phyloP scores from a whole-genome alignment of 2,797 vertebrate species.

The Sus cebifrons region DNA sequence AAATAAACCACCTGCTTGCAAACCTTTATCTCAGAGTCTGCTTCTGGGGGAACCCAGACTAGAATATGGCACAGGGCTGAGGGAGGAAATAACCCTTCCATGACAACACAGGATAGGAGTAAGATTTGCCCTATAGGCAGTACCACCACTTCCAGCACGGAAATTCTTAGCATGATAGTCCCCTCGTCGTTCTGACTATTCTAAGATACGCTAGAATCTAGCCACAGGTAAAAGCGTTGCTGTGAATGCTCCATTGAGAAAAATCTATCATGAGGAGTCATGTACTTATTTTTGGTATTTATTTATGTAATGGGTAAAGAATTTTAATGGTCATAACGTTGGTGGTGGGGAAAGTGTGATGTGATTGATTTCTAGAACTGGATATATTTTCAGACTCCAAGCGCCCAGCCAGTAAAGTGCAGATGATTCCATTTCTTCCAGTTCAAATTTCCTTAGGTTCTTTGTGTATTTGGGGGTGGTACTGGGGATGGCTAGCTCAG shows the following conservation, averaged over 20 bases:
- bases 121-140: background rate
- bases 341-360: background rate
- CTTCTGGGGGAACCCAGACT: background rate
- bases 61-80: background rate
- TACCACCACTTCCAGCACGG: background rate
- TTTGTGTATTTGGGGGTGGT: background rate
- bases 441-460: background rate
- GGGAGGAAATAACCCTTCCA: background rate
- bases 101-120: background rate
- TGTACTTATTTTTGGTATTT: background rate
- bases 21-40: background rate
- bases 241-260: background rate
- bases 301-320: too few species aligned
- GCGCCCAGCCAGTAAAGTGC: background rate
- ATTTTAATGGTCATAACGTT: background rate
- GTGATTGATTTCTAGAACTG: background rate
- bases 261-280: background rate
- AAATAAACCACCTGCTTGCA: background rate
- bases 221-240: background rate
- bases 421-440: background rate
- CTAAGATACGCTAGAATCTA: background rate
- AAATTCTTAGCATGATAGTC: background rate
- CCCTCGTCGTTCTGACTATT: background rate
- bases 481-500: background rate
- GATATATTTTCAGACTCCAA: background rate